Conservation (phyloP, 2,888 invertebrate species). For the Calameuta idolon region DNA sequence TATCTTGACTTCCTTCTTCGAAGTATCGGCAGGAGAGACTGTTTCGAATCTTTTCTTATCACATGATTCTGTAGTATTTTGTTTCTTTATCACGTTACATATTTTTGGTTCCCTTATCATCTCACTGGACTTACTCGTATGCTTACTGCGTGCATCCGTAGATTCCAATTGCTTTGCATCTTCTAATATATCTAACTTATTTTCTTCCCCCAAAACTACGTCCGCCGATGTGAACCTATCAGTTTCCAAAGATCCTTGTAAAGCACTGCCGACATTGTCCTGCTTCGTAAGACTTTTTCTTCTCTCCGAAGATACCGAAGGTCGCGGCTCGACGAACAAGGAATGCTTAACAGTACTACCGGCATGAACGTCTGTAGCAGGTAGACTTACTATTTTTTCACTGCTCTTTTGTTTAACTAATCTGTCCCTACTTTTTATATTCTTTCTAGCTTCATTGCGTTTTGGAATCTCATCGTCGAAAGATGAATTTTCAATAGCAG, state of each 20-base stretch:
- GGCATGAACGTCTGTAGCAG: background rate
- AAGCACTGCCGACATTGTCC: background rate
- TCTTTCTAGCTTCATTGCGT: background rate
- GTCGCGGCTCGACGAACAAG: background rate
- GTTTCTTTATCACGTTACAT: background rate
- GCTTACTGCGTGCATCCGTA: background rate
- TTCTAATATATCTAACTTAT: background rate
- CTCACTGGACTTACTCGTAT: background rate
- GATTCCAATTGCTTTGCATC: background rate
- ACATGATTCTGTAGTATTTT: background rate
- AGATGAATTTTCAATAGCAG: constrained; percentile 1
- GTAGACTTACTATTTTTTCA: background rate
- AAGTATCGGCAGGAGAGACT: background rate
- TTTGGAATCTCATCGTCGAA: constrained; percentile 7
- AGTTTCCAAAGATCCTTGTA: background rate
- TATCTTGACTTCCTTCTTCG: constrained; percentile 48
- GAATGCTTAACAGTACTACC: background rate
- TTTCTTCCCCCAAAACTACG: background rate
- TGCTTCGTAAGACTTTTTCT: background rate
- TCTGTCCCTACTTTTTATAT: background rate
- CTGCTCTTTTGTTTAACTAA: background rate
- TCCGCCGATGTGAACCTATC: background rate
- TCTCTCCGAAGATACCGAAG: background rate
- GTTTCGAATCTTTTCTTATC: background rate
- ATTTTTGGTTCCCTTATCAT: background rate